Conservation (phyloP, 2,888 invertebrate genomes). For the Resseliella maxima region DNA sequence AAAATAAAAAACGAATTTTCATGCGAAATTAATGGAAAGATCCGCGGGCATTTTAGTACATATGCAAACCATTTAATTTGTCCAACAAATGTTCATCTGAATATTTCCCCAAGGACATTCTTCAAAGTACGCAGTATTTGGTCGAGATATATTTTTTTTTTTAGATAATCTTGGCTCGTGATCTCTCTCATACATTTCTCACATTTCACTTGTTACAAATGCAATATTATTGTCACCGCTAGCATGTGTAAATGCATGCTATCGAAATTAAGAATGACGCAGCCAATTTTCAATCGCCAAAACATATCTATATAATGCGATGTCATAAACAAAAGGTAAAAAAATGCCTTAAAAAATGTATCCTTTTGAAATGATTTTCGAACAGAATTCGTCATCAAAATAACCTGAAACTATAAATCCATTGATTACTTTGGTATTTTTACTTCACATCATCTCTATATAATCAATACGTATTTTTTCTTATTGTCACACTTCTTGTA, state of each 20-base stretch:
- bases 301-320: neutral
- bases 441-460: neutral
- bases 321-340: no score
- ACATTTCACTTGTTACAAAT: constrained; percentile 34
- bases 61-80: constrained; percentile 42
- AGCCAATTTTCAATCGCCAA: neutral
- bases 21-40: constrained; percentile 17
- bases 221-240: constrained; percentile 40
- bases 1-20: neutral
- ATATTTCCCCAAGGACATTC: constrained; percentile 35
- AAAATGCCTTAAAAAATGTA: constrained; percentile 45
- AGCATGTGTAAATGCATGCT: constrained; percentile 14
- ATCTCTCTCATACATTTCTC: constrained; percentile 35
- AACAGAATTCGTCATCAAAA: neutral
- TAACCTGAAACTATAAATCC: constrained; percentile 10
- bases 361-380: neutral
- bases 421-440: neutral
- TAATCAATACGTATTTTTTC: neutral
- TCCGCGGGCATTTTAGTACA: constrained; percentile 33
- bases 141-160: neutral
- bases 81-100: constrained; percentile 12
- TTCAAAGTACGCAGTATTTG: neutral
- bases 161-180: constrained; percentile 7
- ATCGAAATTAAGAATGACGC: constrained; percentile 15
- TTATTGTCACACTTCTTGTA: neutral